Conservation (phyloP, 2,797 vertebrate genomes). For the Bovichtus variegatus region DNA sequence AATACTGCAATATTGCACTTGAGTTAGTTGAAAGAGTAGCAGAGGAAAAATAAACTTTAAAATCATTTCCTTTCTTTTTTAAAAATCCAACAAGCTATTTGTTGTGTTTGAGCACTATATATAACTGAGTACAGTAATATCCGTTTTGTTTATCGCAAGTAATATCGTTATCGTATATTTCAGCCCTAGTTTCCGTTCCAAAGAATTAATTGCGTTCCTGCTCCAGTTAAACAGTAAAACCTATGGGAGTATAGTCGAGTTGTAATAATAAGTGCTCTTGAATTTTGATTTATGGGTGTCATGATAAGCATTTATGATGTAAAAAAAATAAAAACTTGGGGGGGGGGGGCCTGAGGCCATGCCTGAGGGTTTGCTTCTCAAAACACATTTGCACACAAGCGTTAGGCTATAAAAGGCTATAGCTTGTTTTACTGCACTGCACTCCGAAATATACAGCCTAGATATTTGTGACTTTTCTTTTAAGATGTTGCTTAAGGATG, state of each 20-base stretch:
- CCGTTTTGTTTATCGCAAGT: no score
- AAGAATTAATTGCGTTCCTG: background rate
- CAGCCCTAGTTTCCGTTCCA: background rate
- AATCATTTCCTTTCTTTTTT: no score
- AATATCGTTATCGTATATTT: no score
- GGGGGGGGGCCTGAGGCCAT: background rate
- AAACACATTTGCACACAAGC: background rate
- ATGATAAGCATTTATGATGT: background rate
- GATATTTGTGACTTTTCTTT: background rate
- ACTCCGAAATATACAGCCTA: background rate
- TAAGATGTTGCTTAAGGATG: background rate
- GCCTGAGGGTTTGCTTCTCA: background rate
- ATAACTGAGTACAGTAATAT: no score
- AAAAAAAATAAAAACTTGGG: no score
- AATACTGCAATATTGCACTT: no score
- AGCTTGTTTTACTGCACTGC: background rate
- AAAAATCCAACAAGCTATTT: no score
- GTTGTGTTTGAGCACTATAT: no score
- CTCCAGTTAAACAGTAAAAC: background rate
- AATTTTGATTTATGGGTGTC: background rate
- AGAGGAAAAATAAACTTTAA: no score
- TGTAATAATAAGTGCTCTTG: background rate
- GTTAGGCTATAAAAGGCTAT: fast-evolving
- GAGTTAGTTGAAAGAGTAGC: no score
- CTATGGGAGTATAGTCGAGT: background rate